phyloP scores from a whole-genome alignment of 2,113 vertebrate species.

The Anolis carolinensis region DNA sequence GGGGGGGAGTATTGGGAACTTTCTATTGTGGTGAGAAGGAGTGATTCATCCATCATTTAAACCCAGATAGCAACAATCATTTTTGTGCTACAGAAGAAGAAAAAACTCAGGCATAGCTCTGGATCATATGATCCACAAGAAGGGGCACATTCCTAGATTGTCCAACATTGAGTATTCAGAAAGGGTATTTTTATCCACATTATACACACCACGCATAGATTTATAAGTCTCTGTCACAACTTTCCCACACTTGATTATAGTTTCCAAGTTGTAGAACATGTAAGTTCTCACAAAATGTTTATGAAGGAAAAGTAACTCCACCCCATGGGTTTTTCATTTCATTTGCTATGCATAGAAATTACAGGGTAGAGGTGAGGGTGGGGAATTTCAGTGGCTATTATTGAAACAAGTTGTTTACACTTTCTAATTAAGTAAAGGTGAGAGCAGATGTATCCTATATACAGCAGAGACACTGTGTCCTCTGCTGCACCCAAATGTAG shows the following conservation, averaged over 20 bases:
- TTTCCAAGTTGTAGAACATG: too few relatives aligned
- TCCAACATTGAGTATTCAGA: not conserved
- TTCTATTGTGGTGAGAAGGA: too few relatives aligned
- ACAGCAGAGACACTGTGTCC: not conserved
- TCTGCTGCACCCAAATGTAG: not conserved
- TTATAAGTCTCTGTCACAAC: not conserved
- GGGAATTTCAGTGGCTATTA: not conserved
- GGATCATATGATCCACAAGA: not conserved
- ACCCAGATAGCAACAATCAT: too few relatives aligned
- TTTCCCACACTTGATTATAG: not conserved
- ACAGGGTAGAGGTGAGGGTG: not conserved
- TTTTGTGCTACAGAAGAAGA: not conserved
- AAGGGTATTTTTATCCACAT: not conserved
- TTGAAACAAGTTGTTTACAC: not conserved
- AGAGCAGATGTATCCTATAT: not conserved
- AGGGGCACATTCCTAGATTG: not conserved
- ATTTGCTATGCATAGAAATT: not conserved
- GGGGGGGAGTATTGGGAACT: too few relatives aligned
- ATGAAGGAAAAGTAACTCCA: not conserved
- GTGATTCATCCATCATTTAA: too few relatives aligned
- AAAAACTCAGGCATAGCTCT: not conserved
- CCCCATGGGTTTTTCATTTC: not conserved
- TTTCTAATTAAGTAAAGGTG: not conserved
- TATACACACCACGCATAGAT: not conserved
- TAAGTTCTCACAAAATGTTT: not conserved